Base-by-base conservation (phyloP, 2,113 vertebrate species). In the Ursus arctos region DNA sequence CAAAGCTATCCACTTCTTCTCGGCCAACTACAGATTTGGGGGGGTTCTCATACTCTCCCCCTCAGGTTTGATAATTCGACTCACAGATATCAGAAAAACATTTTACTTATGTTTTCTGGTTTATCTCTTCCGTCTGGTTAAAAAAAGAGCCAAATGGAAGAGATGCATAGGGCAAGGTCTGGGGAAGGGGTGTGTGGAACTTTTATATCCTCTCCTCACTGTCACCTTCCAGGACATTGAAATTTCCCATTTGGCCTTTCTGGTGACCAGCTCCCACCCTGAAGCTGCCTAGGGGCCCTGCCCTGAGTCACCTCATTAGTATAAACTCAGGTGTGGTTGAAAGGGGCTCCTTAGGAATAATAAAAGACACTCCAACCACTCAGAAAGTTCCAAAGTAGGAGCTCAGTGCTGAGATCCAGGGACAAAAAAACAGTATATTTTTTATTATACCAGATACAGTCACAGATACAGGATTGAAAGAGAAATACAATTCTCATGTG, bases 1-100 rank as follows among this genome's bases (percentile, higher is more conserved):
- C 10, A 83, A 77, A 65, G 33, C 24, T 84, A 84, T 33, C 59
- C 24, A 40, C 24, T 57, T 82, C 71, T 36, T 12, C 15, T 28
- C 9, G 24, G 72, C 3, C 47, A 21, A 59, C 31, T 90, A 53
- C 8, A 18, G 31, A 71, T 94, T 43, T 61, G 86, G 21, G 28
- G 28, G 7, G 43, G 31, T 18, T 85, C 61, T 85, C 28, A 85
- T 31, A 36, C 71, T 14, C 28, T 28, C 12, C 49, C 65, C 26
- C 55, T 86, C 43, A 51, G 55, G 18, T 74, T 88, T 87, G 55
- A 92, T 74, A 22, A 93, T 76, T 79, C 3, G 8, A 86, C 61
- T 95, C 49, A 76, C 16, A 65, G 87, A 67, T 65, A 31, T 57
- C 69, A 91, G 71, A 36, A 84, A 95, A 95, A 85, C 13, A 59